phyloP scores from a whole-genome alignment of 2,113 vertebrate species.

The Hemiprocne comata region DNA sequence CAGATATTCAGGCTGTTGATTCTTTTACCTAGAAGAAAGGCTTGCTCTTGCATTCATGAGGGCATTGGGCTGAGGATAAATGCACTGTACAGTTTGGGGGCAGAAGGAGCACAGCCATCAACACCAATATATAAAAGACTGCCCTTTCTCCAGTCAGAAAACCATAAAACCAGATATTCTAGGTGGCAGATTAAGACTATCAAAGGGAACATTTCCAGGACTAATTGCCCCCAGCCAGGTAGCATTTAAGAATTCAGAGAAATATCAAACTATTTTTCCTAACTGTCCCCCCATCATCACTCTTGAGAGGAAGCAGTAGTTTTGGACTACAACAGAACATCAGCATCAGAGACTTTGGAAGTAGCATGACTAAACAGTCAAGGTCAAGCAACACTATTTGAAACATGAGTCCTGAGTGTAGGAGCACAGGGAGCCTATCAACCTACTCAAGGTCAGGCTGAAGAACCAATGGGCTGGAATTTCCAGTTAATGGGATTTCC shows the following conservation, averaged over 20 bases:
- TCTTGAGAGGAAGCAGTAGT: neutral
- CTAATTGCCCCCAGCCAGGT: neutral
- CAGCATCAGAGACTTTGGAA: neutral
- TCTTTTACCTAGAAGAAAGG: conserved; percentile 39
- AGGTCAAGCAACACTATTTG: neutral
- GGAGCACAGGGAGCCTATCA: neutral
- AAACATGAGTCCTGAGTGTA: neutral
- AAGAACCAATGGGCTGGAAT: neutral
- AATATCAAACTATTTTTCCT: neutral
- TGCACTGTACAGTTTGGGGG: neutral
- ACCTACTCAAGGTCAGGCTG: neutral
- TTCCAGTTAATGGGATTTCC: conserved; percentile 8
- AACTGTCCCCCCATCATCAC: neutral
- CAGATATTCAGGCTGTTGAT: conserved; percentile 16
- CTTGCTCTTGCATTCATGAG: conserved; percentile 21
- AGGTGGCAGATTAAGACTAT: neutral
- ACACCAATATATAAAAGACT: neutral
- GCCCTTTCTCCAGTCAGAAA: neutral
- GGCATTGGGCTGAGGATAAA: neutral
- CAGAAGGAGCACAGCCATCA: neutral
- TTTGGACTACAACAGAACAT: neutral
- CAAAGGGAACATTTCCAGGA: neutral
- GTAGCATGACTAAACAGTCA: neutral
- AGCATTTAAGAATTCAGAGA: neutral
- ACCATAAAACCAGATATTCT: neutral